These are phyloP conservation scores for Telmatochromis sp. DNA, from an alignment of 2,113 vertebrate species.

Conservation along the genomic window DNA sequence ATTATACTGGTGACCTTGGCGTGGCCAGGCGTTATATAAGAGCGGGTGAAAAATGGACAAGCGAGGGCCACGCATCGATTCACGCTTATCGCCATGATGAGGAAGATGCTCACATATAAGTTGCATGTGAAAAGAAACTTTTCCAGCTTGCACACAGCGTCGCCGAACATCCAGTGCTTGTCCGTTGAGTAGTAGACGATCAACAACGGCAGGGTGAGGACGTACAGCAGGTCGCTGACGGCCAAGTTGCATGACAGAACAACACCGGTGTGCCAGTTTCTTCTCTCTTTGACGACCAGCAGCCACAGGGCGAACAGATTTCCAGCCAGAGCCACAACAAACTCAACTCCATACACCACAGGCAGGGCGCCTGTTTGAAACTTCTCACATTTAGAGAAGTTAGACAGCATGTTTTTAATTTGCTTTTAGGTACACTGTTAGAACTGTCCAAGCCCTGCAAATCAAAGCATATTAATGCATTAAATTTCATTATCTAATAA, in stretches of 20 bases:
- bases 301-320: slow-evolving; percentile 68
- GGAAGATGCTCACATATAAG: slow-evolving; percentile 73
- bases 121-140: slow-evolving; percentile 79
- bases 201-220: slow-evolving; percentile 73
- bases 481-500: neutral
- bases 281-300: slow-evolving; percentile 44
- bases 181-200: slow-evolving; percentile 57
- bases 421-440: neutral
- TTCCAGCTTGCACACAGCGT: slow-evolving; percentile 64
- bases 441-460: neutral
- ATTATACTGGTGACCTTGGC: slow-evolving; percentile 52
- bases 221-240: slow-evolving; percentile 73
- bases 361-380: slow-evolving; percentile 55
- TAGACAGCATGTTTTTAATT: neutral
- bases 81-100: slow-evolving; percentile 80
- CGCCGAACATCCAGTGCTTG: slow-evolving; percentile 71
- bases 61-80: slow-evolving; percentile 74
- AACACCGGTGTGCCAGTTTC: slow-evolving; percentile 70
- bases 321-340: slow-evolving; percentile 54
- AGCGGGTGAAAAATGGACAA: slow-evolving; percentile 70
- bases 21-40: slow-evolving; percentile 50
- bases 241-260: slow-evolving; percentile 77
- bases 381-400: neutral
- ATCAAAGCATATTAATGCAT: neutral
- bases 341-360: slow-evolving; percentile 57